These are phyloP conservation scores for Eristalinus aeneus DNA, from an alignment of 2,888 invertebrate genomes.

Conservation along the genomic window DNA sequence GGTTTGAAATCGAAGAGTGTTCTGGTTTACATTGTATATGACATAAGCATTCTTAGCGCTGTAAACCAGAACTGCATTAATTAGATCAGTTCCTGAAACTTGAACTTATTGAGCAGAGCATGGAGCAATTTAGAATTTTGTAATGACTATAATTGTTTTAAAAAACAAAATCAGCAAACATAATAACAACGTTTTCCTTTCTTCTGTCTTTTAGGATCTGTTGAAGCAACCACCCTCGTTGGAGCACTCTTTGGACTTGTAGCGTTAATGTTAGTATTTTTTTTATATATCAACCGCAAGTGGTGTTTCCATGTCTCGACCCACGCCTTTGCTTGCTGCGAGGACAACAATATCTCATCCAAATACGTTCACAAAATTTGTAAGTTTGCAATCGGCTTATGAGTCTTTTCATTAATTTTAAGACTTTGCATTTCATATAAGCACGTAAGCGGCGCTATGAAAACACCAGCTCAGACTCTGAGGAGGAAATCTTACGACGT, in stretches of 20 bases:
- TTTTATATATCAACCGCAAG: conserved; percentile 92
- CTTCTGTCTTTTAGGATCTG: conserved; percentile 79
- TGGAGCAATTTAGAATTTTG: too few species aligned
- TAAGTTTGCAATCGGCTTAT: conserved; percentile 73
- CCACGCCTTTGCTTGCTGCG: conserved; percentile 85
- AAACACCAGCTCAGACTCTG: conserved; percentile 87
- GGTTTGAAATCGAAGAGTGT: too few species aligned
- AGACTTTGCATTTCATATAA: conserved; percentile 55
- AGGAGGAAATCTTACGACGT: conserved; percentile 85
- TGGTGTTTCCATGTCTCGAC: conserved; percentile 84
- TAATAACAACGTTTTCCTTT: not conserved
- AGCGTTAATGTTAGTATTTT: conserved; percentile 89
- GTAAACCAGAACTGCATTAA: too few species aligned
- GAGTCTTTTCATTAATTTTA: not conserved
- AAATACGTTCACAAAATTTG: conserved; percentile 80
- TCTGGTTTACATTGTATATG: too few species aligned
- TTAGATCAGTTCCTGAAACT: too few species aligned
- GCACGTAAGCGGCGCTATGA: conserved; percentile 79
- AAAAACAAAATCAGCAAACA: not conserved
- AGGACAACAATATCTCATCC: conserved; percentile 81
- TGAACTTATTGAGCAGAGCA: too few species aligned
- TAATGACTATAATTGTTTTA: too few species aligned
- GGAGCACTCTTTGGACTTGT: conserved; percentile 93
- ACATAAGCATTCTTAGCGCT: too few species aligned
- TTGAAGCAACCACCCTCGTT: conserved; percentile 93